Conservation (phyloP, 2,888 invertebrate species). For the Xanthorhoe spadicearia region DNA sequence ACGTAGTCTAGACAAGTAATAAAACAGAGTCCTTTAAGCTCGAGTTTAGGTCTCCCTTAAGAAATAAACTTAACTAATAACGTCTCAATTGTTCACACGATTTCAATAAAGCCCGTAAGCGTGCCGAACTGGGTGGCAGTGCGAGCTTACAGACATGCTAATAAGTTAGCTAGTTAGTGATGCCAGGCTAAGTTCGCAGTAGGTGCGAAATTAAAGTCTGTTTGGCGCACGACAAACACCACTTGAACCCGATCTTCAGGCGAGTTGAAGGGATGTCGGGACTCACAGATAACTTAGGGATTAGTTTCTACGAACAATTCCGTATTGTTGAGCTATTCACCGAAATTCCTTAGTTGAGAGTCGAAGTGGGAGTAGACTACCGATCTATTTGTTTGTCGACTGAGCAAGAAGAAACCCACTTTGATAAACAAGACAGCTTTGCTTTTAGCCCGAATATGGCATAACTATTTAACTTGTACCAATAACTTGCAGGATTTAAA, state of each 20-base stretch:
- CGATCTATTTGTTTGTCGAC: constrained; percentile 31
- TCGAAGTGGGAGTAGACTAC: constrained; percentile 33
- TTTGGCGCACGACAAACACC: constrained; percentile 52
- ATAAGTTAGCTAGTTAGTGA: constrained; percentile 58
- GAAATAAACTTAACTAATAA: constrained; percentile 31
- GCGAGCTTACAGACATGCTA: constrained; percentile 54
- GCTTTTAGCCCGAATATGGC: constrained; percentile 35
- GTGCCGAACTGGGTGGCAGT: constrained; percentile 42
- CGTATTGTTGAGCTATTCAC: constrained; percentile 54
- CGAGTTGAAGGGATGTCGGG: constrained; percentile 51
- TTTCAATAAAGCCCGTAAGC: constrained; percentile 34
- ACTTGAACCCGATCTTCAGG: constrained; percentile 58
- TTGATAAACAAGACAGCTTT: constrained; percentile 24
- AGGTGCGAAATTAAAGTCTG: constrained; percentile 63
- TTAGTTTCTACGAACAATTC: constrained; percentile 62
- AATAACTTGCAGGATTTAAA: constrained; percentile 35
- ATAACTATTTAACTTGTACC: constrained; percentile 31
- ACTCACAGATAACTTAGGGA: constrained; percentile 60
- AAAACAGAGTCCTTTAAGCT: constrained; percentile 4
- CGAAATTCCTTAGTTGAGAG: constrained; percentile 50
- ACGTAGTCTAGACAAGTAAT: neutral
- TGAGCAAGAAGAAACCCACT: constrained; percentile 14
- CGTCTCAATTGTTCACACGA: constrained; percentile 32
- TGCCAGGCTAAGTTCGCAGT: constrained; percentile 53
- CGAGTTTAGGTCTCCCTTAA: neutral